Evolutionary conservation across 1,140 invertebrate species (phyloP).

Genomic region (Cyclina sinensis): DNA sequence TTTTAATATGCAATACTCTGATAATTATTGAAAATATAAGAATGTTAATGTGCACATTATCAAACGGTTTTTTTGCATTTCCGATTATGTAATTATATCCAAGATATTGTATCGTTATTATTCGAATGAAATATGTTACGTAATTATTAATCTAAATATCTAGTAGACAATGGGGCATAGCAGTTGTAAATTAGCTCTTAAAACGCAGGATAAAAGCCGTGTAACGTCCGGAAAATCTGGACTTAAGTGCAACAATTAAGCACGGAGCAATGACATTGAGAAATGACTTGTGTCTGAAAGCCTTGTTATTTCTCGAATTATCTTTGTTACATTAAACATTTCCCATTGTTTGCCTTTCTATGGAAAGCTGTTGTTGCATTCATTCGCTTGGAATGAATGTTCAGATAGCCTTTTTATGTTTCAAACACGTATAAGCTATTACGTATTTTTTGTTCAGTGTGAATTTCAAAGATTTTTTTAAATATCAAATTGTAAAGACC

Average conservation of each 20-base stretch:
- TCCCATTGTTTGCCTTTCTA: too few species aligned
- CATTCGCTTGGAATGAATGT: too few species aligned
- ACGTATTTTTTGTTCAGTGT: too few species aligned
- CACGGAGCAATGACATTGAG: not conserved
- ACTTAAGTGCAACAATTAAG: not conserved
- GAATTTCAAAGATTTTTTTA: too few species aligned
- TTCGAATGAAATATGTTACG: not conserved
- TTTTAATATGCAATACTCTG: not conserved
- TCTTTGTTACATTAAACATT: too few species aligned
- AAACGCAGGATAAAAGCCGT: not conserved
- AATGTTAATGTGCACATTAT: slow-evolving; percentile 7
- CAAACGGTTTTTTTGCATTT: not conserved
- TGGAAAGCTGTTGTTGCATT: too few species aligned
- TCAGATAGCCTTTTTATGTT: too few species aligned
- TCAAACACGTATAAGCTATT: too few species aligned
- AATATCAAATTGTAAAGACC: too few species aligned
- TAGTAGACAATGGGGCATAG: too few species aligned
- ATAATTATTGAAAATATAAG: not conserved
- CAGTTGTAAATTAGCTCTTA: not conserved
- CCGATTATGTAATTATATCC: not conserved
- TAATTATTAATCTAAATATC: not conserved
- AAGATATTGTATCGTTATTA: not conserved
- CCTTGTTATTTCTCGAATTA: not conserved
- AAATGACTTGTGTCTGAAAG: not conserved
- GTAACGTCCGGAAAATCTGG: not conserved